phyloP scores from a whole-genome alignment of 2,888 invertebrate genomes.

The Apamea sordens region DNA sequence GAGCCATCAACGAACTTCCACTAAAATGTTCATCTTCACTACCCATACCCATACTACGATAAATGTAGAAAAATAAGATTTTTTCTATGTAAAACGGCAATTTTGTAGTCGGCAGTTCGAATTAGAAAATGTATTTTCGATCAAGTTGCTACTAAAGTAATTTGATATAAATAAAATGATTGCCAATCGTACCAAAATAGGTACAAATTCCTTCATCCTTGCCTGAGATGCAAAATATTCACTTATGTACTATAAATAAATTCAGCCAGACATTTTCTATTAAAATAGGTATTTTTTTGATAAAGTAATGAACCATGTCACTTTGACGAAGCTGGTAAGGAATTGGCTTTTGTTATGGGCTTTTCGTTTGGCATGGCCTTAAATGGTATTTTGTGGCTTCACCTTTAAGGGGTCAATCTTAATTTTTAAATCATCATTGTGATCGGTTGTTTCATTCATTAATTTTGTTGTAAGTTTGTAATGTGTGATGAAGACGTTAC shows the following conservation, averaged over 20 bases:
- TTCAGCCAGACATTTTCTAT: too few species aligned
- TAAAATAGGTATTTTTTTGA: too few species aligned
- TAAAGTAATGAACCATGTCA: slow-evolving; percentile 41
- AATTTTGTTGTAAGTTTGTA: too few species aligned
- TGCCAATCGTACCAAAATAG: slow-evolving; percentile 5
- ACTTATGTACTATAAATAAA: too few species aligned
- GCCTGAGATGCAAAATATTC: too few species aligned
- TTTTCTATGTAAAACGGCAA: too few species aligned
- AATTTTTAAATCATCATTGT: too few species aligned
- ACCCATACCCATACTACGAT: too few species aligned
- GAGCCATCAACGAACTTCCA: too few species aligned
- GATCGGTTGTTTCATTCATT: too few species aligned
- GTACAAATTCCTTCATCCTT: neutral
- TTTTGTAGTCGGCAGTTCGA: neutral
- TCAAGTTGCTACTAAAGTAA: neutral
- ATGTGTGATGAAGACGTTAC: too few species aligned
- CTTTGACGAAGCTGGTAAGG: slow-evolving; percentile 85
- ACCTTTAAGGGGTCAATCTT: slow-evolving; percentile 49
- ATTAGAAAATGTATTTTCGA: slow-evolving; percentile 18
- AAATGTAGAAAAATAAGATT: neutral
- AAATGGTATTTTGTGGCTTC: slow-evolving; percentile 46
- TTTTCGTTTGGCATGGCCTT: slow-evolving; percentile 54
- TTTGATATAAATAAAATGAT: neutral
- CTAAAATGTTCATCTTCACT: too few species aligned
- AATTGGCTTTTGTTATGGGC: slow-evolving; percentile 54